A percentile compares a stretch with the other conserved stretches of the same genome.
These are phyloP conservation scores for Volucella inanis DNA, from an alignment of 2,888 invertebrate genomes.

Conservation along the genomic window DNA sequence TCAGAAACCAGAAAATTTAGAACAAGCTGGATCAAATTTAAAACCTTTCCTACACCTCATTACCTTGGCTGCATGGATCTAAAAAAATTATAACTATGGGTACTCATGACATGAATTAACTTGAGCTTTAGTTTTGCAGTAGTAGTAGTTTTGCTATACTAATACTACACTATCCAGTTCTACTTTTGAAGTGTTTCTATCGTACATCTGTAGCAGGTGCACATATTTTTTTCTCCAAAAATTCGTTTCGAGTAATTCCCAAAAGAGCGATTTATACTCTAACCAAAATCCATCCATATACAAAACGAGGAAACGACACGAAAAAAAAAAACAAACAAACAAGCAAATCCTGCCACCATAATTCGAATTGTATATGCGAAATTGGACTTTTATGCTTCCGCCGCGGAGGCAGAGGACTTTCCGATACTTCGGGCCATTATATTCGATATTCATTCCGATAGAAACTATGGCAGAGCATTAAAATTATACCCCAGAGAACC, in stretches of 20 bases:
- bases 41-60: too few relatives aligned
- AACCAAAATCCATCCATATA: constrained; percentile 20
- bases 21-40: too few relatives aligned
- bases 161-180: too few relatives aligned
- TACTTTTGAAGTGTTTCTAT: too few relatives aligned
- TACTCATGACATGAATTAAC: too few relatives aligned
- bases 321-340: not conserved
- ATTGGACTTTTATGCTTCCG: constrained; percentile 77
- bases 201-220: not conserved
- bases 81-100: too few relatives aligned
- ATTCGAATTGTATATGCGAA: constrained; percentile 79
- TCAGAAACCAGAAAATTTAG: too few relatives aligned
- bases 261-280: constrained; percentile 51
- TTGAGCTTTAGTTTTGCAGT: too few relatives aligned
- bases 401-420: constrained; percentile 12
- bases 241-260: constrained; percentile 48
- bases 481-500: constrained; percentile 82
- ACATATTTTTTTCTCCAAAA: constrained; percentile 17
- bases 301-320: too few relatives aligned
- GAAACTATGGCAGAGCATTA: constrained; percentile 78
- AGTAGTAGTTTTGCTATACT: too few relatives aligned
- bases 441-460: constrained; percentile 65
- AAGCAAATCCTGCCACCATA: constrained; percentile 57
- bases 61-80: too few relatives aligned
- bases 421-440: constrained; percentile 55